Conservation (phyloP, 2,797 vertebrate species). For the Synaphobranchus kaupii region DNA sequence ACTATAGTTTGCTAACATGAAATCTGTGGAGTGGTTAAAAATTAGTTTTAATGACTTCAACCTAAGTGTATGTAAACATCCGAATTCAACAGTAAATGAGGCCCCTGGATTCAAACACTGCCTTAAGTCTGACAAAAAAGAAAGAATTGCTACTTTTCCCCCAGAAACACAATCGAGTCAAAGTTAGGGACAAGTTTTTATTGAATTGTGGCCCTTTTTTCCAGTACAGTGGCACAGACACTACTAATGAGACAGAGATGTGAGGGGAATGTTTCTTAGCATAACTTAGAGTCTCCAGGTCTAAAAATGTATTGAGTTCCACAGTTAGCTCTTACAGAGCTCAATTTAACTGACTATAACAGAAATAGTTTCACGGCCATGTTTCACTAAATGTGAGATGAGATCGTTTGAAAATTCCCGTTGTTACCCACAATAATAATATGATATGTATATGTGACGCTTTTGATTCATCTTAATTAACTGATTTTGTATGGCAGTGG, state of each 20-base stretch:
- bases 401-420: slow-evolving; percentile 47
- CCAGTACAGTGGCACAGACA: not conserved
- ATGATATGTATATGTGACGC: not conserved
- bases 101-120: not conserved
- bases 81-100: too few relatives aligned
- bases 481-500: slow-evolving; percentile 45
- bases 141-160: too few relatives aligned
- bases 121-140: too few relatives aligned
- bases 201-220: too few relatives aligned
- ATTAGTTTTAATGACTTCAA: too few relatives aligned
- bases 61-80: too few relatives aligned
- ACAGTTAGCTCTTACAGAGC: not conserved
- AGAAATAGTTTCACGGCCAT: not conserved
- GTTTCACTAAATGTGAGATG: slow-evolving; percentile 33
- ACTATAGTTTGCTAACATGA: too few relatives aligned
- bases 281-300: not conserved
- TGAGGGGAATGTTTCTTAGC: not conserved
- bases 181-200: too few relatives aligned
- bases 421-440: slow-evolving; percentile 55
- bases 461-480: slow-evolving; percentile 37
- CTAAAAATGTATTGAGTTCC: not conserved
- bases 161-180: too few relatives aligned
- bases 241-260: not conserved
- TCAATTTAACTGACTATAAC: not conserved
- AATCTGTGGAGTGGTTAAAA: too few relatives aligned